These are phyloP conservation scores for Siphamia tubifer DNA, from an alignment of 2,113 vertebrate species.

Conservation along the genomic window DNA sequence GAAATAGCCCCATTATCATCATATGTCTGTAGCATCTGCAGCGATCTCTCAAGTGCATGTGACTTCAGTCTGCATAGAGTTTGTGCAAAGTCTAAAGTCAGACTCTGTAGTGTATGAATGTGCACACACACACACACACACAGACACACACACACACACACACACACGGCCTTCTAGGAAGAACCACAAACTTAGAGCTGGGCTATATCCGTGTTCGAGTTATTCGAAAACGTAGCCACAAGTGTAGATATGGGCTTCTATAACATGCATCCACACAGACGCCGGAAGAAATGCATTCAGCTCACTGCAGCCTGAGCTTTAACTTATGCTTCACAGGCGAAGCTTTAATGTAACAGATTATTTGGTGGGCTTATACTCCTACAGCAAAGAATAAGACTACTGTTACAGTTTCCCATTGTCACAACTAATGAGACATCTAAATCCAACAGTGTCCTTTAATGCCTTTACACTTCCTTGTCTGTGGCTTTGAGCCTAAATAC, in stretches of 20 bases:
- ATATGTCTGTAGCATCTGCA: slow-evolving; percentile 8
- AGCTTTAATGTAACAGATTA: background rate
- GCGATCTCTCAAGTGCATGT: background rate
- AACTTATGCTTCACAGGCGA: no score
- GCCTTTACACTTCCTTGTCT: background rate
- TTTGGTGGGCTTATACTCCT: background rate
- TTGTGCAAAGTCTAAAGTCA: slow-evolving; percentile 34
- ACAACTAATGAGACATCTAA: background rate
- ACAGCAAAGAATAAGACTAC: background rate
- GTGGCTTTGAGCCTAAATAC: background rate
- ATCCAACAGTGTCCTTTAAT: background rate
- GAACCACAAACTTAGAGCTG: slow-evolving; percentile 72
- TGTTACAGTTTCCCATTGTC: background rate
- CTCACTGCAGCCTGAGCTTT: slow-evolving; percentile 13
- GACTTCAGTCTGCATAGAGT: slow-evolving; percentile 17
- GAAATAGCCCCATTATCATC: background rate
- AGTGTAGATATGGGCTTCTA: slow-evolving; percentile 43
- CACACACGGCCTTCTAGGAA: slow-evolving; percentile 77
- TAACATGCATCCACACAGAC: slow-evolving; percentile 23
- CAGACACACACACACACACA: background rate
- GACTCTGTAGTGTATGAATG: background rate
- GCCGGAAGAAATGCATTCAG: slow-evolving; percentile 2
- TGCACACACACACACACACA: background rate
- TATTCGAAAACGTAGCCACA: slow-evolving; percentile 74
- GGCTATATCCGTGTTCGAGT: slow-evolving; percentile 67